A percentile compares a stretch with the other conserved stretches of the same genome.
phyloP scores from a whole-genome alignment of 2,888 invertebrate genomes.

The Dioctria rufipes region DNA sequence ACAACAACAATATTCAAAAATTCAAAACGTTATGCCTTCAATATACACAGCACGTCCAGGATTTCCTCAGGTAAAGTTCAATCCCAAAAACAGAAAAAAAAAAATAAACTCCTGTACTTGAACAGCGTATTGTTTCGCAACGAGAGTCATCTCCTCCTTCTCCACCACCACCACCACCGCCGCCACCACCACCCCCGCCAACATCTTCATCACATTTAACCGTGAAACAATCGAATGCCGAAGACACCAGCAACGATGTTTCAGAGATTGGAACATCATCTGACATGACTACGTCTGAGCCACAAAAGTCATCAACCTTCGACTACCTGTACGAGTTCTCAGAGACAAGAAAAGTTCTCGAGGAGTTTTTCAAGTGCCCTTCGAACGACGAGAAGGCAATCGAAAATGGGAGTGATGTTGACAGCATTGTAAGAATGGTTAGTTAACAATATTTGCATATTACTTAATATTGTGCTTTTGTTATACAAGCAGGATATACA shows the following conservation, averaged over 20 bases:
- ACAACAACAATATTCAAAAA: constrained; percentile 70
- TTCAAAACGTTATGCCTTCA: constrained; percentile 76
- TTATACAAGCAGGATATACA: constrained; percentile 59
- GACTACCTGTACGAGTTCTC: constrained; percentile 93
- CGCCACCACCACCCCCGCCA: constrained; percentile 63
- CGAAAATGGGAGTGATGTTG: constrained; percentile 71
- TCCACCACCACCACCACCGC: no score
- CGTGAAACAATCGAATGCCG: constrained; percentile 66
- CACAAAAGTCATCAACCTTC: constrained; percentile 77
- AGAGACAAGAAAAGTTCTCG: constrained; percentile 90
- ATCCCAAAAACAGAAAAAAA: neutral
- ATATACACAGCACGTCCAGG: constrained; percentile 87
- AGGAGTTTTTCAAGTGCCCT: constrained; percentile 91
- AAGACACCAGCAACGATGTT: constrained; percentile 71
- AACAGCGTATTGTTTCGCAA: constrained; percentile 67
- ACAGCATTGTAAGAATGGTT: constrained; percentile 68
- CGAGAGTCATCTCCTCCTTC: no score
- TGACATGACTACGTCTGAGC: constrained; percentile 69
- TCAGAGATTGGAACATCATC: constrained; percentile 71
- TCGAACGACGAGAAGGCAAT: constrained; percentile 76
- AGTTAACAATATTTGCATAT: constrained; percentile 39
- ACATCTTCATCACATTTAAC: constrained; percentile 65
- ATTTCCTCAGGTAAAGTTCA: constrained; percentile 79
- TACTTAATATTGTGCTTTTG: constrained; percentile 30
- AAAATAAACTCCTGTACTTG: neutral